Conservation (phyloP, 2,888 invertebrate genomes). For the Aporophyla lueneburgensis region DNA sequence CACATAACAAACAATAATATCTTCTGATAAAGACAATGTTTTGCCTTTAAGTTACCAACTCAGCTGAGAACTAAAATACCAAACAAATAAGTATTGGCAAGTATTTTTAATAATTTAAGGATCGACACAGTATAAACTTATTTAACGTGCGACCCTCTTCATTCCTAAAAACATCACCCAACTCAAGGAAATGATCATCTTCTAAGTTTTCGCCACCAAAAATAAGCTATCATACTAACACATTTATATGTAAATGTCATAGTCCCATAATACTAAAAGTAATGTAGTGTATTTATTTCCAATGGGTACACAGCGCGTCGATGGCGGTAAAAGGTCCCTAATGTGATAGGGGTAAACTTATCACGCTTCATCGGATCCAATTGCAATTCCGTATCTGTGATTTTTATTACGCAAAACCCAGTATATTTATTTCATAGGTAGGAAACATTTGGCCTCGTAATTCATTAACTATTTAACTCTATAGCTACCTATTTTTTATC, state of each 20-base stretch:
- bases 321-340: conserved; percentile 27
- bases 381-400: conserved; percentile 43
- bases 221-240: conserved; percentile 41
- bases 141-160: neutral
- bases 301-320: conserved; percentile 31
- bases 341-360: conserved; percentile 48
- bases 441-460: neutral
- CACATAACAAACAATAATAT: too few species aligned
- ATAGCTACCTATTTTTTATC: neutral
- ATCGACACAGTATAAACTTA: neutral
- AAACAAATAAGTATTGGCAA: neutral
- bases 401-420: conserved; percentile 18
- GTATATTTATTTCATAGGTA: neutral
- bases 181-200: conserved; percentile 23
- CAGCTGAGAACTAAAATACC: neutral
- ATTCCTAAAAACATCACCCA: conserved; percentile 1
- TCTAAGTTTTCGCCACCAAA: conserved; percentile 17
- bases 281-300: conserved; percentile 54
- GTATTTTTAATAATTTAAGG: too few species aligned
- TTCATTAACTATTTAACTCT: neutral
- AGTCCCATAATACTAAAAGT: conserved; percentile 45
- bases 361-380: conserved; percentile 51
- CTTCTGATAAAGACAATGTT: too few species aligned
- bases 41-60: neutral
- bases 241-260: conserved; percentile 50